Base-by-base conservation (phyloP, 2,888 invertebrate genomes). In the Cephus runcator region DNA sequence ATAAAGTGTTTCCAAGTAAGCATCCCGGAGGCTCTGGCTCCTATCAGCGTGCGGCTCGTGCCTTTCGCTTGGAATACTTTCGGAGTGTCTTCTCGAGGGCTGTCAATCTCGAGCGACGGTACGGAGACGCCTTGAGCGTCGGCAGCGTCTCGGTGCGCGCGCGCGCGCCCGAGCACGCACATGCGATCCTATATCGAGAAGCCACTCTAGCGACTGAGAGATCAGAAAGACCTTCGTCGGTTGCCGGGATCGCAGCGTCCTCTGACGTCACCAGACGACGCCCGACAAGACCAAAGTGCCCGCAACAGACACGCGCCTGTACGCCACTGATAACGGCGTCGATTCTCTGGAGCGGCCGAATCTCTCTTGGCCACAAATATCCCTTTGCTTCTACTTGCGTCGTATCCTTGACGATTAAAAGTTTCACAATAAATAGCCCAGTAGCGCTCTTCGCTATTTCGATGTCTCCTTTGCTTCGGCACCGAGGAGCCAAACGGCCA, bases 1-100 rank as follows among this genome's bases (percentile, higher is more conserved):
- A 90, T 89, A 90, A 90, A 90, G 88, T 87, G 87, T 77, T 87
- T 89, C 88, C 87, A 84, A 88, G 87, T 87, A 84, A 85, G 85
- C 84, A 83, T 78, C 78, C 76, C 81, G 82, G 79, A 83, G 84
- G 85, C 86, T 90, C 88, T 90, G 89, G 88, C 87, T 88, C 87
- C 84, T 88, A 89, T 90, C 89, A 89, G 86, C 82, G 35, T 73
- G 79, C 78, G 77, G 76, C 76, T 40, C 75, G 77, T 71, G 71
- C 71, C 71, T 76, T 80, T 75, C 77, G 78, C 79, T 79, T 74
- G 74, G 56, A 78, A 69, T 34, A 69, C 69, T 76, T 73, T 79
- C 79, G 68, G 75, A 35, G 78, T 75, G 68, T 77, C 74, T 83
- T 87, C 85, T 87, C 85, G 85, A 89, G 86, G 81, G 85, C 87